phyloP scores from a whole-genome alignment of 2,113 vertebrate species.

The Sceloporus tristichus region DNA sequence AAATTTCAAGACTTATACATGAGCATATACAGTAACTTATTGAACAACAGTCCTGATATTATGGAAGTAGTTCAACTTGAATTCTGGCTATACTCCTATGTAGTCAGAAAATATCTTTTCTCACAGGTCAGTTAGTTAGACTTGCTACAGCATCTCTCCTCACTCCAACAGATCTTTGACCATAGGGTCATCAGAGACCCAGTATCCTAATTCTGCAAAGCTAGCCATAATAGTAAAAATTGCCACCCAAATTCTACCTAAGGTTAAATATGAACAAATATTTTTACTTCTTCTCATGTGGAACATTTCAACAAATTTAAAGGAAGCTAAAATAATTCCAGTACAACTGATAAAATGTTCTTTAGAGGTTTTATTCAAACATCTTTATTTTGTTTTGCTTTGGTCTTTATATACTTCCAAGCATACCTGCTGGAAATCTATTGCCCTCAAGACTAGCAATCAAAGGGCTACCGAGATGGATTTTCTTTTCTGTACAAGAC shows the following conservation, averaged over 20 bases:
- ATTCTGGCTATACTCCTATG: too few species aligned
- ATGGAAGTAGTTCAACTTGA: too few species aligned
- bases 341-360: background rate
- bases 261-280: background rate
- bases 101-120: background rate
- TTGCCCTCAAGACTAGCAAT: conserved; percentile 8
- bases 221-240: background rate
- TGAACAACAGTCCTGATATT: too few species aligned
- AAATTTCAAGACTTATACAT: too few species aligned
- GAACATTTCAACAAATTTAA: background rate
- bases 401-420: background rate
- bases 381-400: background rate
- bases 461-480: background rate
- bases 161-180: background rate
- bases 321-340: background rate
- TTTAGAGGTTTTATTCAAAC: background rate
- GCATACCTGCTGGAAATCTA: background rate
- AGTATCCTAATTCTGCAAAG: background rate
- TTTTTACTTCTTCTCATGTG: background rate
- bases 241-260: background rate
- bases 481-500: background rate
- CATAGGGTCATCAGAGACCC: background rate
- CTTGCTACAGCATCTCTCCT: background rate
- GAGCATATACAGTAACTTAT: too few species aligned
- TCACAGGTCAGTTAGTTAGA: background rate